These are phyloP conservation scores for Tinea semifulvella DNA, from an alignment of 2,888 invertebrate species.

Conservation along the genomic window DNA sequence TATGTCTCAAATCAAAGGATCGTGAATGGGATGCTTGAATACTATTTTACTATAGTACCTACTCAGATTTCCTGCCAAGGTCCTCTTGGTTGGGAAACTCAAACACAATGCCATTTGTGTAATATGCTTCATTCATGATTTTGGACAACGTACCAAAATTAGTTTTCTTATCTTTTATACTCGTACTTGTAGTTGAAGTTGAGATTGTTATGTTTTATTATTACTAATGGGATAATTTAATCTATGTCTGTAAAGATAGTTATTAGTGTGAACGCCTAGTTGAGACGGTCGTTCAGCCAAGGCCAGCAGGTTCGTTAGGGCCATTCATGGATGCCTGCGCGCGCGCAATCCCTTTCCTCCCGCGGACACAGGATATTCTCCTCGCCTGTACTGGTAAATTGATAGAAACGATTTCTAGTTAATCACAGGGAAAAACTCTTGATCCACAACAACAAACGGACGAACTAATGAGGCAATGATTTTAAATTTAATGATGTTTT, in stretches of 20 bases:
- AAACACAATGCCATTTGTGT: too few species aligned
- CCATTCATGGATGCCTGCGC: constrained; percentile 60
- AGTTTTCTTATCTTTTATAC: too few species aligned
- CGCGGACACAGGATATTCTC: constrained; percentile 53
- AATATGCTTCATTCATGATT: too few species aligned
- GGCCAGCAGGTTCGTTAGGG: constrained; percentile 62
- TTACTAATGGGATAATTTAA: too few species aligned
- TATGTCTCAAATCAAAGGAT: constrained; percentile 53
- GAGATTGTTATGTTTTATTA: too few species aligned
- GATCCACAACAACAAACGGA: constrained; percentile 41
- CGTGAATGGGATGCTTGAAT: constrained; percentile 59
- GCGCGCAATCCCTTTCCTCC: constrained; percentile 23
- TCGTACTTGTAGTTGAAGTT: too few species aligned
- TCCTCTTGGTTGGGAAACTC: too few species aligned
- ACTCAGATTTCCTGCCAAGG: constrained; percentile 9
- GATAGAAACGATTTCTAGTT: constrained; percentile 8
- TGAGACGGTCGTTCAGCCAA: constrained; percentile 38
- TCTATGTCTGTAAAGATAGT: constrained; percentile 2
- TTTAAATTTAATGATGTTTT: constrained; percentile 23
- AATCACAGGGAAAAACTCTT: constrained; percentile 10
- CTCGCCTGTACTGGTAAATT: constrained; percentile 22
- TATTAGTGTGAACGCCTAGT: constrained; percentile 4
- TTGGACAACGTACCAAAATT: too few species aligned
- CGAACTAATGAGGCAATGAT: constrained; percentile 59
- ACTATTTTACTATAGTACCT: constrained; percentile 16